phyloP scores from a whole-genome alignment of 2,888 invertebrate species.

The Augiades crinisus region DNA sequence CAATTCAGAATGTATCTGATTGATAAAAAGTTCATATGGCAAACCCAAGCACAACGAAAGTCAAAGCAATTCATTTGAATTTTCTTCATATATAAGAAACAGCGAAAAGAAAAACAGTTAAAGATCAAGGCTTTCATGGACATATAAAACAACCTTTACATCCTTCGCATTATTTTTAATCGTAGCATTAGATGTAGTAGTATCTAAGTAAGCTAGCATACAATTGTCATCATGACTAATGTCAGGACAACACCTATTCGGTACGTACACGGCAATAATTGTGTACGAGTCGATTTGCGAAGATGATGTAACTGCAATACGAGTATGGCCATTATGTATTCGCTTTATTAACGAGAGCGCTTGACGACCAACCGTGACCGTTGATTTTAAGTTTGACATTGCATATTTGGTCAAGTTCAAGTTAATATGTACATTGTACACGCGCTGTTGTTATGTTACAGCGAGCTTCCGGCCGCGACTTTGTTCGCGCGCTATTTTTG shows the following conservation, averaged over 20 bases:
- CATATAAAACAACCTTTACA: too few relatives aligned
- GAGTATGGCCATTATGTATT: slow-evolving; percentile 57
- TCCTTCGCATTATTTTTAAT: too few relatives aligned
- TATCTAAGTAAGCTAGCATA: background rate
- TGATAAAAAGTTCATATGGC: too few relatives aligned
- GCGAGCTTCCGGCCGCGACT: too few relatives aligned
- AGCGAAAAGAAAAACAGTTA: too few relatives aligned
- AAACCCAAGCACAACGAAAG: too few relatives aligned
- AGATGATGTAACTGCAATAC: slow-evolving; percentile 66
- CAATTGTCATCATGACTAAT: slow-evolving; percentile 13
- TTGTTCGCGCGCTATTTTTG: too few relatives aligned
- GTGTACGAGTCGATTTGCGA: slow-evolving; percentile 35
- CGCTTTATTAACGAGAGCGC: slow-evolving; percentile 53
- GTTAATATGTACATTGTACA: slow-evolving; percentile 36
- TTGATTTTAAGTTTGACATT: slow-evolving; percentile 49
- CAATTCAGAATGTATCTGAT: too few relatives aligned
- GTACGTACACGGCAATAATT: slow-evolving; percentile 11
- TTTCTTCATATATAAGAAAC: too few relatives aligned
- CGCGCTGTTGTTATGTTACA: background rate
- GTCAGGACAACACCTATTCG: slow-evolving; percentile 11
- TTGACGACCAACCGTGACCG: slow-evolving; percentile 38
- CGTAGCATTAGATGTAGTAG: background rate
- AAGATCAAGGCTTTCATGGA: too few relatives aligned
- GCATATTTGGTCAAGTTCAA: slow-evolving; percentile 73
- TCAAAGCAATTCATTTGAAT: too few relatives aligned